phyloP scores from a whole-genome alignment of 2,797 vertebrate genomes.

The Pseudomugil gertrudae region DNA sequence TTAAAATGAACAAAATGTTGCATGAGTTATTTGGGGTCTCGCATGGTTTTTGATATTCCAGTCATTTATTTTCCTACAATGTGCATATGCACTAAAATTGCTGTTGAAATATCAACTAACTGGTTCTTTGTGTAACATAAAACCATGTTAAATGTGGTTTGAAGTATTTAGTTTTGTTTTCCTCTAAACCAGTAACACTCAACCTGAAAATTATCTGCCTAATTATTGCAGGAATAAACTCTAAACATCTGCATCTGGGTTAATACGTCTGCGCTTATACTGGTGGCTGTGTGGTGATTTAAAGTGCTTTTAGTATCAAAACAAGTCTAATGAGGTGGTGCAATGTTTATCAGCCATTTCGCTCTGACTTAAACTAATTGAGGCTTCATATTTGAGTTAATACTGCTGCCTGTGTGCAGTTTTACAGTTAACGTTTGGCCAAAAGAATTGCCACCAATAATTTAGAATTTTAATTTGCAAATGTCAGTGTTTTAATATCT shows the following conservation, averaged over 20 bases:
- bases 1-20: not conserved
- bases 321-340: constrained; percentile 77
- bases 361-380: constrained; percentile 75
- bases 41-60: not conserved
- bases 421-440: constrained; percentile 66
- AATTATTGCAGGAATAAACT: constrained; percentile 71
- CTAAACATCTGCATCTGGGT: constrained; percentile 72
- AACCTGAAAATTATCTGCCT: constrained; percentile 74
- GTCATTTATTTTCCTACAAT: constrained; percentile 30
- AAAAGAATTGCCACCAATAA: constrained; percentile 64
- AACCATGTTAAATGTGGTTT: constrained; percentile 63
- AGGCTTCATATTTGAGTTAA: constrained; percentile 74
- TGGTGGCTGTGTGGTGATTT: constrained; percentile 63
- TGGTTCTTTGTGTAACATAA: constrained; percentile 36
- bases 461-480: constrained; percentile 72
- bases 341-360: constrained; percentile 82
- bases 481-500: constrained; percentile 71
- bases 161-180: constrained; percentile 66
- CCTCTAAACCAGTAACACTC: constrained; percentile 68
- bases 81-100: constrained; percentile 29
- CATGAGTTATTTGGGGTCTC: not conserved
- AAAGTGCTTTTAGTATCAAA: constrained; percentile 75
- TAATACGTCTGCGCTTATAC: constrained; percentile 62
- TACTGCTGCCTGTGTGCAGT: constrained; percentile 49
- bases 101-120: constrained; percentile 30